A percentile compares a stretch with the other conserved stretches of the same genome.
phyloP scores from a whole-genome alignment of 2,888 invertebrate genomes.

The Acleris holmiana region DNA sequence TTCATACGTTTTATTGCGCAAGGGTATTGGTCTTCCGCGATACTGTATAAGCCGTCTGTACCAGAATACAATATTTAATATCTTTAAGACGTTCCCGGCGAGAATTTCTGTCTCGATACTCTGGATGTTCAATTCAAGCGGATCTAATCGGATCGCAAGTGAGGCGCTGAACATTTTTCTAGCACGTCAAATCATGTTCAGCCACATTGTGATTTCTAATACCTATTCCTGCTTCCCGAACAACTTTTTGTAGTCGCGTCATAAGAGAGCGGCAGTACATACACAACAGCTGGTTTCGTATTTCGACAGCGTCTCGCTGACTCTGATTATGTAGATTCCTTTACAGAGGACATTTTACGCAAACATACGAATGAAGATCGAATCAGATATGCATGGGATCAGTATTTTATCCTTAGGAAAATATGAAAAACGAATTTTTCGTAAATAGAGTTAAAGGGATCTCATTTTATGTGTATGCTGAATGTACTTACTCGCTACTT shows the following conservation, averaged over 20 bases:
- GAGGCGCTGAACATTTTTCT: constrained; percentile 17
- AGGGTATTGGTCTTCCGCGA: constrained; percentile 64
- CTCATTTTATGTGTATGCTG: constrained; percentile 45
- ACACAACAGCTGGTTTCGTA: constrained; percentile 54
- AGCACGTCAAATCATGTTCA: constrained; percentile 12
- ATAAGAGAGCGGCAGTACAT: constrained; percentile 45
- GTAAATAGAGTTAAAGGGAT: constrained; percentile 64
- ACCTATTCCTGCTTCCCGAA: constrained; percentile 4
- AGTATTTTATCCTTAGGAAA: constrained; percentile 68
- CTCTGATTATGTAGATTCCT: constrained; percentile 78
- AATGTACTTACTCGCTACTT: constrained; percentile 39
- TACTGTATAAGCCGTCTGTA: constrained; percentile 56
- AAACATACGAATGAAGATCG: constrained; percentile 76
- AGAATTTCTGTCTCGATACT: constrained; percentile 9
- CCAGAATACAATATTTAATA: constrained; percentile 50
- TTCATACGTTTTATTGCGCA: constrained; percentile 80
- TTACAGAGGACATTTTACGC: constrained; percentile 71
- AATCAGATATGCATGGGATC: constrained; percentile 79
- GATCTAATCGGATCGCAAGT: constrained; percentile 16
- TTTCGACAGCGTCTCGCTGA: constrained; percentile 70
- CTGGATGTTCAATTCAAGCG: constrained; percentile 32
- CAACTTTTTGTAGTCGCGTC: constrained; percentile 35
- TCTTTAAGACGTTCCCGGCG: constrained; percentile 42
- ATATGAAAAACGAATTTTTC: constrained; percentile 62
- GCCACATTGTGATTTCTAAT: constrained; percentile 4